These are phyloP conservation scores for Mellivora capensis DNA, from an alignment of 2,113 vertebrate genomes.

Conservation along the genomic window DNA sequence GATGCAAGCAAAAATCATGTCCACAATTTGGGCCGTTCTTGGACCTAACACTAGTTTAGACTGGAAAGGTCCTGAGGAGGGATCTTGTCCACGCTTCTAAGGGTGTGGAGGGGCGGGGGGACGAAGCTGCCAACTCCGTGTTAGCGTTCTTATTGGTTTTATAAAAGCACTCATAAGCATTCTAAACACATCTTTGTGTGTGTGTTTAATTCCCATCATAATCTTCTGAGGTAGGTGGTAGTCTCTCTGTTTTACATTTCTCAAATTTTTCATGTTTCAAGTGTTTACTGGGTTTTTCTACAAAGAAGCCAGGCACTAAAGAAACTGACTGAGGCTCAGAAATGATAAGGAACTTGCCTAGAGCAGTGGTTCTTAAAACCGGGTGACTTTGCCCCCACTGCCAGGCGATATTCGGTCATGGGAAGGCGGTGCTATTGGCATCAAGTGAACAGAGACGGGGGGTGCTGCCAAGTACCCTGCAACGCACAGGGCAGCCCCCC, in stretches of 20 bases:
- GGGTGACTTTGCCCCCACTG: background rate
- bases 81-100: background rate
- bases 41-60: background rate
- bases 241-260: background rate
- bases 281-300: background rate
- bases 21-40: background rate
- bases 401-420: background rate
- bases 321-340: background rate
- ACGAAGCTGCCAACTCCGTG: background rate
- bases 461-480: background rate
- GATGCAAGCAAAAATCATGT: background rate
- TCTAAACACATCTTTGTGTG: background rate
- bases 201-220: background rate
- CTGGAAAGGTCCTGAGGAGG: background rate
- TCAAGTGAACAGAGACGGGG: background rate
- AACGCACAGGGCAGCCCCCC: background rate
- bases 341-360: background rate
- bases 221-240: background rate
- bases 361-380: background rate
- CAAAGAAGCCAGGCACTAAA: background rate
- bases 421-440: background rate
- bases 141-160: background rate
- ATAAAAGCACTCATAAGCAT: background rate
- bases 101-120: background rate
- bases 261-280: background rate